phyloP scores from a whole-genome alignment of 2,888 invertebrate genomes.

The Drosophila phalerata region DNA sequence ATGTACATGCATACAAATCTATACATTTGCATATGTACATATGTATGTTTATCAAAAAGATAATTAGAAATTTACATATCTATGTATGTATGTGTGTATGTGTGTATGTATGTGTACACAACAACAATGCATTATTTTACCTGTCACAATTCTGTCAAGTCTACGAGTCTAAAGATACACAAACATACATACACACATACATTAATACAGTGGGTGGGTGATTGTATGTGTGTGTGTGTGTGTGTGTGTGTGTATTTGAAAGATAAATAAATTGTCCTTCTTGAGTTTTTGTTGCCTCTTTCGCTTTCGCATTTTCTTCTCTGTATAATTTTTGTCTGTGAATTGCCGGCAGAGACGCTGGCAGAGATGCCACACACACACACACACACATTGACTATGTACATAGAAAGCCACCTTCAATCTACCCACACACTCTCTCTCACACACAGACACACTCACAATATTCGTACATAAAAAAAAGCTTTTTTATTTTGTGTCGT shows the following conservation, averaged over 20 bases:
- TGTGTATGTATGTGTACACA: neutral
- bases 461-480: constrained; percentile 33
- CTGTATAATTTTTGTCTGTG: constrained; percentile 11
- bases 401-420: constrained; percentile 4
- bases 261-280: constrained; percentile 15
- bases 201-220: neutral
- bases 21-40: neutral
- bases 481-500: constrained; percentile 53
- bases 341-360: constrained; percentile 1
- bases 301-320: neutral
- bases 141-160: constrained; percentile 1
- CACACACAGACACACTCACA: neutral
- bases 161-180: neutral
- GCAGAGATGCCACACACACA: constrained; percentile 1
- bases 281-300: neutral
- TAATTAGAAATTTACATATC: constrained; percentile 4
- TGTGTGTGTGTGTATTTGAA: constrained; percentile 1
- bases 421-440: neutral
- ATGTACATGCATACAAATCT: neutral
- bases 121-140: constrained; percentile 10
- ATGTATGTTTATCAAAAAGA: neutral
- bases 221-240: neutral
- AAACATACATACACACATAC: constrained; percentile 11
- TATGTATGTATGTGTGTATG: neutral
- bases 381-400: neutral